Base-by-base conservation (phyloP, 2,888 invertebrate species). In the Rhamphomyia laevipes region DNA sequence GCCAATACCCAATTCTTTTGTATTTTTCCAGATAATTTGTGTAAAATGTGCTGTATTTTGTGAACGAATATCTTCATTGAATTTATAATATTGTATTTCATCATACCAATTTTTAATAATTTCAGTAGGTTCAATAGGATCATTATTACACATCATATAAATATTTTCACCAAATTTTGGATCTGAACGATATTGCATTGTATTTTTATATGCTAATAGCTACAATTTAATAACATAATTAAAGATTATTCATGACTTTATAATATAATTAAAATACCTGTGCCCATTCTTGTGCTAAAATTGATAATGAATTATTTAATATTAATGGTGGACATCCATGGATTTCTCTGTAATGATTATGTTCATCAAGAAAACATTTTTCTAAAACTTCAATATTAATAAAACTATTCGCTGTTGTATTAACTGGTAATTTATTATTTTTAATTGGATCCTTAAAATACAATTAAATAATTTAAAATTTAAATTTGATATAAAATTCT, bases 131-230 rank as follows among this genome's bases (percentile, higher is more conserved):
- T 86, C 87, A 21, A 75, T 72, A 1, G 86, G 76, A 30, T 69
- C 43, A 2, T 81, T 81, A 45, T 85, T 84, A 75, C 82, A 83
- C 56, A 82, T 78, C 57, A 81, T 82, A 65, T 81, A 90, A 53
- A 91, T 80, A 63, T 90, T 91, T 64, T 91, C 90, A 0, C 91
- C 90, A 59, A 87, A 86, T 33, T 82, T 82, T 48, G 81, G 80
- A 57, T 83, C 80, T 11, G 82, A 78, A 44, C 88, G 77, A 62
- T 90, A 89, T 53, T 84, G 78, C 58, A 88, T 72, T 54, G 71
- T 71, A 27, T 83, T 83, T 57, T 73, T 78, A 43, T 76, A 75
- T 1, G 81, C 81, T 46, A 87, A 64, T 18, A 59, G 58, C 48
- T 49, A 27, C 17, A 5, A 35, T 35, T n/a, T n/a, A 35, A 35